These are phyloP conservation scores for Sussaba pulchella DNA, from an alignment of 2,888 invertebrate species.

Conservation along the genomic window DNA sequence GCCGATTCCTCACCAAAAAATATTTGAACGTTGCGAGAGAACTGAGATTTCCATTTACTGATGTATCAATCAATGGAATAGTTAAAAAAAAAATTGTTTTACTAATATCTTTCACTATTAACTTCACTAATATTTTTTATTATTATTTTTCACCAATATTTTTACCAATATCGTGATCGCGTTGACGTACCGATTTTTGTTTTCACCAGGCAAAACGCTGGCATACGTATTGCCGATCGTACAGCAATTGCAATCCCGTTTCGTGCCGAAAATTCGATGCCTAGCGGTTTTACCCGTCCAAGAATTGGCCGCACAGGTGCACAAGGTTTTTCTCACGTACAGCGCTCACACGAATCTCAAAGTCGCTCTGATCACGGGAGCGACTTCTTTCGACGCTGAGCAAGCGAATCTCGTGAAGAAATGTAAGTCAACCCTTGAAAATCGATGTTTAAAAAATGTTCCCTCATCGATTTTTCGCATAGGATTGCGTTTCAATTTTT, in stretches of 20 bases:
- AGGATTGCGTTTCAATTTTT: constrained; percentile 51
- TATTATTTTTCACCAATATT: too few relatives aligned
- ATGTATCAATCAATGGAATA: background rate
- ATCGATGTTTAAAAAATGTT: constrained; percentile 67
- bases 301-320: constrained; percentile 96
- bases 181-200: background rate
- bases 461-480: constrained; percentile 11
- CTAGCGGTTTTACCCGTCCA: constrained; percentile 97
- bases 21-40: background rate
- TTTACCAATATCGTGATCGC: too few relatives aligned
- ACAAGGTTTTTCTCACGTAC: constrained; percentile 91
- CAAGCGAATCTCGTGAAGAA: constrained; percentile 87
- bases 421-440: constrained; percentile 80
- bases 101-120: too few relatives aligned
- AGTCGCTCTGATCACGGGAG: constrained; percentile 90
- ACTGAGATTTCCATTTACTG: background rate
- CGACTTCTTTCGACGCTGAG: constrained; percentile 88
- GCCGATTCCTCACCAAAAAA: too few relatives aligned
- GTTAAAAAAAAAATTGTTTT: too few relatives aligned
- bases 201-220: constrained; percentile 90
- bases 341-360: constrained; percentile 88
- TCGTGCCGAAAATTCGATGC: constrained; percentile 90
- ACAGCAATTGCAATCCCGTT: constrained; percentile 87
- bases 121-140: too few relatives aligned
- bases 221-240: constrained; percentile 97